Percentiles rank a stretch among this genome's conserved stretches.
These are phyloP conservation scores for Sebastes schlegelii DNA, from an alignment of 2,113 vertebrate species.

Conservation along the genomic window DNA sequence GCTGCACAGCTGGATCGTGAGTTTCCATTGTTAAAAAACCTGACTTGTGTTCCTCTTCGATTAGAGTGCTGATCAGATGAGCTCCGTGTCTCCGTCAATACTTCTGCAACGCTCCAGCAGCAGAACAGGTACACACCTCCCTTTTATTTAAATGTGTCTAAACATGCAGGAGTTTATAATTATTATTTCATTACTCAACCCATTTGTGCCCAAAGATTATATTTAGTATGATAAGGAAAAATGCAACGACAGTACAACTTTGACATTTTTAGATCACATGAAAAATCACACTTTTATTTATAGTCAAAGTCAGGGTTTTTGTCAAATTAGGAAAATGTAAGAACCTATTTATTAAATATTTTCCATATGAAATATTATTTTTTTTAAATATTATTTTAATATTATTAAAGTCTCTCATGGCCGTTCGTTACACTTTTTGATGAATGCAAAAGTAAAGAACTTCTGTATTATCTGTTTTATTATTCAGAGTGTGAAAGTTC, in stretches of 20 bases:
- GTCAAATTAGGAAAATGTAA: too few species aligned
- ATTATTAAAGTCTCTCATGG: too few species aligned
- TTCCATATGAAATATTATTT: too few species aligned
- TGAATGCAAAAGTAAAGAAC: background rate
- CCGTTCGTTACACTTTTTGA: background rate
- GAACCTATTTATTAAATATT: too few species aligned
- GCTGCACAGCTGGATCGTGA: background rate
- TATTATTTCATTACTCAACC: background rate
- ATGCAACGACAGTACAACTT: too few species aligned
- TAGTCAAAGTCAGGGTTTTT: too few species aligned
- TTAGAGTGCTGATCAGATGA: conserved; percentile 82
- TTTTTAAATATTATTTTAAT: too few species aligned
- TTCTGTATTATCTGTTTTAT: background rate
- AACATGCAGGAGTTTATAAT: background rate
- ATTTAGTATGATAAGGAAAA: too few species aligned
- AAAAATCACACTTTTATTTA: too few species aligned
- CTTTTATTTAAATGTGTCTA: background rate
- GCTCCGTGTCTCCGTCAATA: background rate
- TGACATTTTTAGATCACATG: too few species aligned
- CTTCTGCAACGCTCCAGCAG: conserved; percentile 74
- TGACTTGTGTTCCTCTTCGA: background rate
- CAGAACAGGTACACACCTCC: conserved; percentile 68
- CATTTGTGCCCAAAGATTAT: too few species aligned
- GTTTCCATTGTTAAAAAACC: background rate
- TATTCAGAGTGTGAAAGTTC: background rate